These are phyloP conservation scores for Plectus sambesii DNA, from an alignment of 1,140 invertebrate genomes.

Conservation along the genomic window DNA sequence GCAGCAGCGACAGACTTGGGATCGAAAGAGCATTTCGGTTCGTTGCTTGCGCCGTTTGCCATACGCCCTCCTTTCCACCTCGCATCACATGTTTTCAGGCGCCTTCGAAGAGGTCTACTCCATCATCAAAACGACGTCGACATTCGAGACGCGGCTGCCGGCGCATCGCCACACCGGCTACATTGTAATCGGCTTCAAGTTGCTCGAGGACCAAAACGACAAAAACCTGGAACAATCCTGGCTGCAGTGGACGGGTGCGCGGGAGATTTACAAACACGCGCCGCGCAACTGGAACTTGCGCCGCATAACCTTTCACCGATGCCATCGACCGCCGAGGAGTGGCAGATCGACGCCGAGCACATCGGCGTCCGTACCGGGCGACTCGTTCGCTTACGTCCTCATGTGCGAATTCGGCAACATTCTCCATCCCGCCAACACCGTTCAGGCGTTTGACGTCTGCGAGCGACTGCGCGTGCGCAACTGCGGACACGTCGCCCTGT, in stretches of 20 bases:
- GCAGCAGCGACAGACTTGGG: not conserved
- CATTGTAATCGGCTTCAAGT: conserved; percentile 36
- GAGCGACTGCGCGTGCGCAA: conserved; percentile 37
- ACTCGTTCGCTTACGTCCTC: conserved; percentile 36
- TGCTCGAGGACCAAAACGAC: conserved; percentile 31
- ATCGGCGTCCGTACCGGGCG: too few relatives aligned
- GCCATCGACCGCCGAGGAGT: not conserved
- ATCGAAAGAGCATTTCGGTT: conserved; percentile 14
- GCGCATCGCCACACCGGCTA: conserved; percentile 33
- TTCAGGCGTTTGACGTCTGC: conserved; percentile 41
- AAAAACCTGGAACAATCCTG: conserved; percentile 35
- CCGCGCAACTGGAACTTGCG: conserved; percentile 38
- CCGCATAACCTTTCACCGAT: conserved; percentile 30
- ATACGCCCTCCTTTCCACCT: conserved; percentile 9
- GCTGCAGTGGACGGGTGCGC: conserved; percentile 38
- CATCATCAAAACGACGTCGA: conserved; percentile 29
- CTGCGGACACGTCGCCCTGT: conserved; percentile 38
- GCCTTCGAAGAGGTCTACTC: conserved; percentile 36
- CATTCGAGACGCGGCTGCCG: conserved; percentile 18
- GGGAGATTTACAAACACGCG: conserved; percentile 42
- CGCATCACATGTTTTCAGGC: conserved; percentile 22
- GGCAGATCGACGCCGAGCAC: too few relatives aligned
- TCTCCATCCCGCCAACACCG: conserved; percentile 35
- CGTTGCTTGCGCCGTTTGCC: conserved; percentile 14
- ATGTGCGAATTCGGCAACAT: conserved; percentile 42